A percentile compares a stretch with the other conserved stretches of the same genome.
Evolutionary conservation across 1,140 invertebrate genomes (phyloP).

Genomic region (Anagrus nilaparvatae): DNA sequence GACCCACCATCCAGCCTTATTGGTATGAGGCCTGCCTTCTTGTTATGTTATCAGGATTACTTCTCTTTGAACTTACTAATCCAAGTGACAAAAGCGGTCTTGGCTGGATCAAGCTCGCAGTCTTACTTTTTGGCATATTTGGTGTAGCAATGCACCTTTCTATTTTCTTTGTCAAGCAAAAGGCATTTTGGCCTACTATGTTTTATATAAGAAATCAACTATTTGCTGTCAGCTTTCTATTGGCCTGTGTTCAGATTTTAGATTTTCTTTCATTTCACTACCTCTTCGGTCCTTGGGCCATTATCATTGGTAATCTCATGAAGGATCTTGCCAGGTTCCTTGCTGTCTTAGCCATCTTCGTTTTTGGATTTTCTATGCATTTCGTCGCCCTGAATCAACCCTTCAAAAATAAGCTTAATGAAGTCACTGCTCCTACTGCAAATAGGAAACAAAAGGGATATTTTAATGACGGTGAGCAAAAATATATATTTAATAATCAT

Average conservation of each 20-base stretch:
- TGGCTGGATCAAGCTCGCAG: conserved; percentile 86
- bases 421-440: conserved; percentile 29
- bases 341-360: conserved; percentile 93
- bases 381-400: conserved; percentile 93
- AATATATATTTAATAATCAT: background rate
- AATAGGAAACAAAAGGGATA: conserved; percentile 25
- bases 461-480: conserved; percentile 70
- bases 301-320: conserved; percentile 81
- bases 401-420: conserved; percentile 51
- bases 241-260: conserved; percentile 93
- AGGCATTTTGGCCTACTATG: conserved; percentile 66
- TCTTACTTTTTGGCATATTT: conserved; percentile 84
- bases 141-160: conserved; percentile 85
- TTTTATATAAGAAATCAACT: conserved; percentile 93
- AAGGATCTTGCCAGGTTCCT: conserved; percentile 91
- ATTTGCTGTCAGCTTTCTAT: conserved; percentile 85
- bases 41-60: conserved; percentile 88
- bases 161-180: conserved; percentile 60
- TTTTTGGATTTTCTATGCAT: conserved; percentile 97
- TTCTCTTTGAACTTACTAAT: conserved; percentile 93
- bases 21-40: conserved; percentile 96
- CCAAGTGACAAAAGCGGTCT: conserved; percentile 90
- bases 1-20: conserved; percentile 44
- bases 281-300: conserved; percentile 96
- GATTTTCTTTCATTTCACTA: conserved; percentile 98